Evolutionary conservation across 2,888 invertebrate species (phyloP).

Genomic region (Adineta ricciae): DNA sequence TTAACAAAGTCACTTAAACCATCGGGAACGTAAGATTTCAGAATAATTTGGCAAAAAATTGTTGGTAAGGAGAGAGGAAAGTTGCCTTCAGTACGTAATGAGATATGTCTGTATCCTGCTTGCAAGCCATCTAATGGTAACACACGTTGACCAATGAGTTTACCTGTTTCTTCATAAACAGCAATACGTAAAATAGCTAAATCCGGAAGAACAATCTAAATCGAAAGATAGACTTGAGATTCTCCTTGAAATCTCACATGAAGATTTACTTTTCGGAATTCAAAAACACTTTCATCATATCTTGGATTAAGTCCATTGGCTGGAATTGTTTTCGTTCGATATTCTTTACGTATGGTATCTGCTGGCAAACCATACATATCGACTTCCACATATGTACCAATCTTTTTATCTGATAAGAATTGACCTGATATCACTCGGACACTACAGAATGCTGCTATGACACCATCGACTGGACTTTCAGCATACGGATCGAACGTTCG

Average conservation of each 20-base stretch:
- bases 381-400: conserved; percentile 96
- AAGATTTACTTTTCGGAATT: conserved; percentile 83
- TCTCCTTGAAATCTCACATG: too few relatives aligned
- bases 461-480: conserved; percentile 96
- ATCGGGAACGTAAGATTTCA: conserved; percentile 98
- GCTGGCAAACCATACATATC: conserved; percentile 94
- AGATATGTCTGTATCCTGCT: conserved; percentile 89
- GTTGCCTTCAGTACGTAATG: conserved; percentile 91
- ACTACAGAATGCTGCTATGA: conserved; percentile 93
- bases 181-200: conserved; percentile 90
- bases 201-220: conserved; percentile 85
- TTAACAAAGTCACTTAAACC: conserved; percentile 98
- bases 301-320: conserved; percentile 96
- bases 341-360: conserved; percentile 95
- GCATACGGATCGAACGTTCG: conserved; percentile 96
- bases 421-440: conserved; percentile 97
- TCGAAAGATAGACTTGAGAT: too few relatives aligned
- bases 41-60: conserved; percentile 94
- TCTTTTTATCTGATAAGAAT: conserved; percentile 94
- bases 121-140: conserved; percentile 92
- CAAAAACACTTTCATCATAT: conserved; percentile 93
- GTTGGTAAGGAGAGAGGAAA: conserved; percentile 97
- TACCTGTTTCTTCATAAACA: conserved; percentile 94
- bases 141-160: conserved; percentile 88
- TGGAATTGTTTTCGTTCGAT: conserved; percentile 80